Evolutionary conservation across 1,140 invertebrate species (phyloP).

Genomic region (Adoxophyes honmai): DNA sequence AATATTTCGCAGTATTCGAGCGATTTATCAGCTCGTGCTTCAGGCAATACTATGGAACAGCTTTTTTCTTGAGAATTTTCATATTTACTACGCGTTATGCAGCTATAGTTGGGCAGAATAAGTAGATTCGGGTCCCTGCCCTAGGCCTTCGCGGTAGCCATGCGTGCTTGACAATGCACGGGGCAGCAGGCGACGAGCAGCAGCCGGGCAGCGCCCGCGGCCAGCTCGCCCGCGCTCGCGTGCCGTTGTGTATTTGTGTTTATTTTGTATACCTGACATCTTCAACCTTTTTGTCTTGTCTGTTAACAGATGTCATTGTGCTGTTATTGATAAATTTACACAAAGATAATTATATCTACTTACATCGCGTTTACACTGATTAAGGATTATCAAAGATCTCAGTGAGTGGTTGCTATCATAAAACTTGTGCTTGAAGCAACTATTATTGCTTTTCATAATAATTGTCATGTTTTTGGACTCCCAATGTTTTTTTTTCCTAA

Average conservation of each 20-base stretch:
- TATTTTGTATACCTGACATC: slow-evolving; percentile 8
- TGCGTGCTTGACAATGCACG: slow-evolving; percentile 44
- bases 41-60: neutral
- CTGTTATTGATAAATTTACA: neutral
- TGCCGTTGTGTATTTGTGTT: neutral
- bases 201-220: slow-evolving; percentile 1
- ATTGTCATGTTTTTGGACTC: too few relatives aligned
- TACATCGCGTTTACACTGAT: neutral
- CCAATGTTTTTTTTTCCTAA: too few relatives aligned
- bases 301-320: slow-evolving; percentile 8
- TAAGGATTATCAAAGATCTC: slow-evolving; percentile 1
- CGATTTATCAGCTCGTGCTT: slow-evolving; percentile 22
- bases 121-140: too few relatives aligned
- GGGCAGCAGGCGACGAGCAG: neutral
- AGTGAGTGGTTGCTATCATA: neutral
- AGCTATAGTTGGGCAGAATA: too few relatives aligned
- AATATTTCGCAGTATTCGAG: slow-evolving; percentile 48
- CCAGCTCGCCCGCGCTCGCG: neutral
- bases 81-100: too few relatives aligned
- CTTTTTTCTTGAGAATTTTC: neutral
- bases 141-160: slow-evolving; percentile 34
- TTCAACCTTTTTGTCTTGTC: slow-evolving; percentile 12
- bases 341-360: too few relatives aligned
- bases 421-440: too few relatives aligned
- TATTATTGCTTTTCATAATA: too few relatives aligned